Base-by-base conservation (phyloP, 2,113 vertebrate species). In the Corythoichthys intestinalis region DNA sequence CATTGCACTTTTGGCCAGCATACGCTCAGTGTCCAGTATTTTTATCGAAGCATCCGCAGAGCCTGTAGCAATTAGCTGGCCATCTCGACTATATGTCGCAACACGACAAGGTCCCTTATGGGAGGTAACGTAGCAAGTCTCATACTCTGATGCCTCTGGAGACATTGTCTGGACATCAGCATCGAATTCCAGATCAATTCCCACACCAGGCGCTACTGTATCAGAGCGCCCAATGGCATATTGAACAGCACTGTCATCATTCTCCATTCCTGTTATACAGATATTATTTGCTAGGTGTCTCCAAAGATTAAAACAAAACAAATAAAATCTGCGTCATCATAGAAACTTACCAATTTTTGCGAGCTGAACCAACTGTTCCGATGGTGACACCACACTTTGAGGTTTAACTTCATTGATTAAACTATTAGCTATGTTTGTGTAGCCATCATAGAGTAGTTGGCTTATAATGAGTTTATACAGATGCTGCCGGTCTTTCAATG, bases 1-100 rank as follows among this genome's bases (percentile, higher is more conserved):
- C 97, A 98, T 99, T 54, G 96, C 97, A 0, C 96, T 99, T 76
- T 99, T 99, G 64, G 97, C 97, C 86, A 99, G 76, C 97, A 99
- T 99, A 75, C 97, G 94, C 67, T 99, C 97, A 0, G 97, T 99
- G 77, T 99, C 97, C 68, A 99, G 92, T 76, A 99, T 98, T 89
- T 99, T 99, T 83, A 99, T 98, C 60, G 97, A 99, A 2, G 97
- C 96, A 0, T 98, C 97, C 0, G 97, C 97, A 0, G 97, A 99
- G 35, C 97, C 97, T 0, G 97, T 99, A 38, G 97, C 97, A 11
- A 99, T 98, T 6, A 99, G 84, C 85, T 99, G 97, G 0, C 97
- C 97, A 0, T 98, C 97, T 4, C 97, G 92, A 74, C 97, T 99
- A 50, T 98, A 99, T 0, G 96, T 98, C 20, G 96, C 97, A 0